Base-by-base conservation (phyloP, 1,140 invertebrate genomes). In the Proales similis region DNA sequence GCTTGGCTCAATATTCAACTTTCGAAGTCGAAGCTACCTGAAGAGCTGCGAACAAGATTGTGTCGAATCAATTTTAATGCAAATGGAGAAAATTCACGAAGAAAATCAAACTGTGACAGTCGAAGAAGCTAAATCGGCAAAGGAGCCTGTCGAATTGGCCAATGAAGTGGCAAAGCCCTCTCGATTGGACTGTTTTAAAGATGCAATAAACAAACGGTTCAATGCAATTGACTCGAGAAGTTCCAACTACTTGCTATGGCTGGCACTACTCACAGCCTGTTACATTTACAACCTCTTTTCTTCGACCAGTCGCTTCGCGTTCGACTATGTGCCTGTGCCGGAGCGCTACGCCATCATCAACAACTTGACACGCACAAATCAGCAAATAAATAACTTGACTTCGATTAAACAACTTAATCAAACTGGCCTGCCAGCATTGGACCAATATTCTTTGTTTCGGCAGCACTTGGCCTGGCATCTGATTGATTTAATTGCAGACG, bases 201-300 rank as follows among this genome's bases (percentile, higher is more conserved):
- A 26, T 4, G 19, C 4, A 0, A 14, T 17, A 26, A 26, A 9
- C 20, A 39, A 42, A 2, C 12, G 39, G 20, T 7, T 42, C 2
- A 57, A 57, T 6, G 36, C 51, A 4, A 26, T 57, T 19, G 36
- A 57, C 45, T 42, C 45, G 19, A 32, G 48, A 83, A 83, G 83
- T 69, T 77, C 74, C 22, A 71, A 80, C 19, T 90, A 91, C 72
- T 81, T 92, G 29, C 75, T 75, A 0, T 94, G 90, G 90, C 78
- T 94, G 39, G 81, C 83, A 29, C 73, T 90, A 5, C 85, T 90
- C 0, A 84, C 84, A 0, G 68, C 85, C 24, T 81, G 83, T 57
- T 90, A 87, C 69, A 76, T 88, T 32, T 95, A 94, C 76, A 94
- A 95, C 70, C 83, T 84, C 22, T 87, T 85, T 80, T 83, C 83